These are phyloP conservation scores for Parnassius orleans DNA, from an alignment of 2,888 invertebrate species.

Conservation along the genomic window DNA sequence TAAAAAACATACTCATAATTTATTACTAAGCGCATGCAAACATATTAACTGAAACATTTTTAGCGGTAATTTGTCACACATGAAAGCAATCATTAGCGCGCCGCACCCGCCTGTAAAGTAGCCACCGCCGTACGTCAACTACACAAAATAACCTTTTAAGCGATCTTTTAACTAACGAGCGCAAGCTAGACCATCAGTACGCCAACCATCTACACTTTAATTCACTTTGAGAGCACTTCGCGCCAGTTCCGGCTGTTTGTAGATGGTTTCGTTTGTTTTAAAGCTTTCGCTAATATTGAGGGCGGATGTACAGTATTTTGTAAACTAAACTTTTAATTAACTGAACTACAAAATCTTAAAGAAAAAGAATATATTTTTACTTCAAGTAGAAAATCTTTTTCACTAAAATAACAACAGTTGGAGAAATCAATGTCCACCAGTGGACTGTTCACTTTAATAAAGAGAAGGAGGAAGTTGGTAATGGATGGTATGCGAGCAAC, in stretches of 20 bases:
- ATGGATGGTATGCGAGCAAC: too few relatives aligned
- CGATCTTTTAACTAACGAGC: constrained; percentile 53
- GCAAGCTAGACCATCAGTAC: constrained; percentile 42
- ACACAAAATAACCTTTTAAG: constrained; percentile 46
- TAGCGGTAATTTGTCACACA: constrained; percentile 22
- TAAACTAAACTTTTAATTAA: too few relatives aligned
- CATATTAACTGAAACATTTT: not conserved
- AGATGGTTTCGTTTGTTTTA: constrained; percentile 36
- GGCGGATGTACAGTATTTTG: constrained; percentile 2
- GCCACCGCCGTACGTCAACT: constrained; percentile 23
- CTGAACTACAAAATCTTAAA: too few relatives aligned
- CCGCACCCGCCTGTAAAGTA: constrained; percentile 24
- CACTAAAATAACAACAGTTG: too few relatives aligned
- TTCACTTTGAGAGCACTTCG: constrained; percentile 44
- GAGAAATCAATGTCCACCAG: too few relatives aligned
- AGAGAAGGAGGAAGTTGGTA: too few relatives aligned
- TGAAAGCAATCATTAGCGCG: constrained; percentile 24
- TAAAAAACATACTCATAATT: too few relatives aligned
- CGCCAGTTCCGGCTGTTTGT: constrained; percentile 38
- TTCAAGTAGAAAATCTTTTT: not conserved
- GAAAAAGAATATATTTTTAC: too few relatives aligned
- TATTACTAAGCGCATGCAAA: too few relatives aligned
- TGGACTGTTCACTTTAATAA: too few relatives aligned
- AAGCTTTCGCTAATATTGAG: constrained; percentile 31
- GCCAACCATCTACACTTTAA: constrained; percentile 44